Conservation (phyloP, 2,888 invertebrate genomes). For the Drosophila anceps region DNA sequence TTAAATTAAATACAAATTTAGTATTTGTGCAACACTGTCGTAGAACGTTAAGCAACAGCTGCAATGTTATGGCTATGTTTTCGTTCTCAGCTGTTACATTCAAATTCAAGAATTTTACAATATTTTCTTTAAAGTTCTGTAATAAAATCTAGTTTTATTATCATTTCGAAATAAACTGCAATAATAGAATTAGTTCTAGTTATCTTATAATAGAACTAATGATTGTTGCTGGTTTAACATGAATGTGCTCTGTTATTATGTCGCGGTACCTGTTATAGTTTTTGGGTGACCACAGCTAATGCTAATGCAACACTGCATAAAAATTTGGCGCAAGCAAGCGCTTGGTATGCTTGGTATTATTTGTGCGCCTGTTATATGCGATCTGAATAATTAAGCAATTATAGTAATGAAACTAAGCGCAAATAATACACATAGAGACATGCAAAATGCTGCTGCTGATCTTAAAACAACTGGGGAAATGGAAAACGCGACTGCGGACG, state of each 20-base stretch:
- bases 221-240: not conserved
- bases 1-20: not conserved
- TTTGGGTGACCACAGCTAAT: constrained; percentile 11
- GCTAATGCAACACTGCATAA: constrained; percentile 42
- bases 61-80: not conserved
- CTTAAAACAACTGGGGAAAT: not conserved
- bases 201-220: not conserved
- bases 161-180: not conserved
- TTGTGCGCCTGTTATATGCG: constrained; percentile 27
- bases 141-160: not conserved
- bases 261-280: not conserved
- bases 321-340: constrained; percentile 61
- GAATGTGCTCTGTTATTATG: not conserved
- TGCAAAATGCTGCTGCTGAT: constrained; percentile 18
- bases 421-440: constrained; percentile 26
- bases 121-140: not conserved
- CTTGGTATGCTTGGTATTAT: constrained; percentile 31
- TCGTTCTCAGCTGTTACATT: not conserved
- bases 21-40: constrained; percentile 10
- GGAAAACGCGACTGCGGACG: constrained; percentile 38
- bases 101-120: not conserved
- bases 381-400: constrained; percentile 32
- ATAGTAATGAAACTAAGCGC: constrained; percentile 57
- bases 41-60: constrained; percentile 2
- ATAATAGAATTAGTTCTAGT: not conserved